Base-by-base conservation (phyloP, 1,140 invertebrate genomes). In the Orchesella cincta region DNA sequence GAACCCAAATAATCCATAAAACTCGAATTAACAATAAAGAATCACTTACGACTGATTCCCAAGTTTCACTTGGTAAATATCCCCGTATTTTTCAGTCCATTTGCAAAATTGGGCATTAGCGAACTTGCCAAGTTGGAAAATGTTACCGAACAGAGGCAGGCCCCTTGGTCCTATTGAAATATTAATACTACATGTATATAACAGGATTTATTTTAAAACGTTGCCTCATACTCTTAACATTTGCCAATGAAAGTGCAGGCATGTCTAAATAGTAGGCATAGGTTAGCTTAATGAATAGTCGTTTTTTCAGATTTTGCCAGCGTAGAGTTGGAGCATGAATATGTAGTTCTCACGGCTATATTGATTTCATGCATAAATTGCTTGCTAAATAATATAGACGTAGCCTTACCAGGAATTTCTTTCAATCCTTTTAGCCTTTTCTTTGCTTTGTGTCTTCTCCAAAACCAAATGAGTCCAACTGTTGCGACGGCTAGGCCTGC, bases 371-470 rank as follows among this genome's bases (percentile, higher is more conserved):
- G n/a, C n/a, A n/a, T n/a, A n/a, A n/a, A n/a, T n/a, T n/a, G n/a
- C n/a, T n/a, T n/a, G n/a, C n/a, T n/a, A n/a, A n/a, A n/a, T n/a
- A n/a, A n/a, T n/a, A n/a, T n/a, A n/a, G n/a, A n/a, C n/a, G n/a
- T n/a, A n/a, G n/a, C n/a, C n/a, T n/a, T n/a, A 2, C 62, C 62
- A 5, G 62, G 62, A 67, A 67, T 29, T 31, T 67, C 62, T 67
- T 67, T 67, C 62, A 67, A n/a, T 1, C 62, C 62, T 18, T 57
- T 57, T 46, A 46, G 39, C 18, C 31, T 31, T 67, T 67, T 67
- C 62, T 33, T 31, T 29, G 62, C 2, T 33, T 31, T 31, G 23
- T 46, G 39, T 12, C 39, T 20, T 46, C 39, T 67, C 31, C 62
- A 67, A 29, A 31, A 67, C 62, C 62, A 67, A 8, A 67, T 8